Conservation (phyloP, 2,113 vertebrate species). For the Spea bombifrons region DNA sequence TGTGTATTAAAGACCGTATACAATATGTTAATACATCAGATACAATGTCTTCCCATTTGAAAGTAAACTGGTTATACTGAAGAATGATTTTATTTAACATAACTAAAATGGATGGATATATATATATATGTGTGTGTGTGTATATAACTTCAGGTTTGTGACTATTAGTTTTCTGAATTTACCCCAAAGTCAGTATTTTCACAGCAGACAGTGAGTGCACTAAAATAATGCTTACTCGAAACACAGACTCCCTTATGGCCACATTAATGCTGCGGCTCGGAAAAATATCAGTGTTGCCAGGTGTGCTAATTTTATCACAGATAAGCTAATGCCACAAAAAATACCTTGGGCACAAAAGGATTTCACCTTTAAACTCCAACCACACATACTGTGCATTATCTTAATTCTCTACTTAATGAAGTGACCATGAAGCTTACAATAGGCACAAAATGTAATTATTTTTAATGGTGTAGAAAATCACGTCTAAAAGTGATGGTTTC, state of each 20-base stretch:
- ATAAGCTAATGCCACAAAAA: background rate
- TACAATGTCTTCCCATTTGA: too few species aligned
- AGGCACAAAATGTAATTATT: conserved; percentile 35
- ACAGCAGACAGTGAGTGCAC: background rate
- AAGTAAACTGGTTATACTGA: too few species aligned
- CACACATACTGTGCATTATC: background rate
- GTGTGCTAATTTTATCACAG: background rate
- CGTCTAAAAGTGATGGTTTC: conserved; percentile 22
- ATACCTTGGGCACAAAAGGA: background rate
- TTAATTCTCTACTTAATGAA: conserved; percentile 30
- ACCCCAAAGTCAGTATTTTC: background rate
- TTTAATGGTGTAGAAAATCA: conserved; percentile 48
- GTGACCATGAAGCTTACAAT: conserved; percentile 8
- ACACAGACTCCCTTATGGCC: background rate
- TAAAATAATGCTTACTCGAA: background rate
- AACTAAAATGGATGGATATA: too few species aligned
- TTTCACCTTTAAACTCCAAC: conserved; percentile 22
- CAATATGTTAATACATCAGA: too few species aligned
- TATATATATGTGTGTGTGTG: too few species aligned
- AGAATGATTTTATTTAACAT: too few species aligned
- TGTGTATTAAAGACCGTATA: too few species aligned
- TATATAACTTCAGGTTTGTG: too few species aligned
- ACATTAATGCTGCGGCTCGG: background rate
- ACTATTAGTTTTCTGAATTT: too few species aligned
- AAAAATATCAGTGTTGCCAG: conserved; percentile 5